These are phyloP conservation scores for Cryptotermes secundus DNA, from an alignment of 1,140 invertebrate species.

Conservation along the genomic window DNA sequence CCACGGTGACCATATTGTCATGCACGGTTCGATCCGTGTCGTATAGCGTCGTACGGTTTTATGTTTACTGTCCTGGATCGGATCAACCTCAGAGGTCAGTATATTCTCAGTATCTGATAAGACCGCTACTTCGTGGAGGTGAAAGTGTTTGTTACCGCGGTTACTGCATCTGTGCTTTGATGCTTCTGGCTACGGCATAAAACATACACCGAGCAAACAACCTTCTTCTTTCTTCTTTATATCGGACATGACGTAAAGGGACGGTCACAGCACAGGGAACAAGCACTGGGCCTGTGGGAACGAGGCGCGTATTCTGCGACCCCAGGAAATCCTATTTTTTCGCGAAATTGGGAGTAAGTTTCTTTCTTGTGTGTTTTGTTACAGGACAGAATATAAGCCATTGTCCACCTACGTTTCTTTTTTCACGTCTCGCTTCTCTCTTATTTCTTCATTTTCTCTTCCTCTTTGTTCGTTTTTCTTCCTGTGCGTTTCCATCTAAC, in stretches of 20 bases:
- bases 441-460: too few species aligned
- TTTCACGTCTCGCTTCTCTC: not conserved
- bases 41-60: too few species aligned
- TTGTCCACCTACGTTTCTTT: not conserved
- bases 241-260: not conserved
- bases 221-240: not conserved
- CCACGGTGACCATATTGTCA: too few species aligned
- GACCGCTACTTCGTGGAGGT: too few species aligned
- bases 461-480: too few species aligned
- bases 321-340: conserved; percentile 8
- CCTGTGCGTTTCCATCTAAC: too few species aligned
- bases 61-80: too few species aligned
- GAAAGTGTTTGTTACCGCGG: too few species aligned
- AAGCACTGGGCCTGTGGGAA: not conserved
- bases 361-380: not conserved
- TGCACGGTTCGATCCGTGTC: too few species aligned
- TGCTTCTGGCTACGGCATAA: not conserved
- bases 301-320: not conserved
- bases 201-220: not conserved
- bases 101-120: too few species aligned
- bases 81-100: too few species aligned
- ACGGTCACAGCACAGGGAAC: not conserved
- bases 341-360: not conserved
- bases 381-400: not conserved
- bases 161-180: not conserved